Conservation (phyloP, 2,888 invertebrate species). For the Hoplodrina blanda region DNA sequence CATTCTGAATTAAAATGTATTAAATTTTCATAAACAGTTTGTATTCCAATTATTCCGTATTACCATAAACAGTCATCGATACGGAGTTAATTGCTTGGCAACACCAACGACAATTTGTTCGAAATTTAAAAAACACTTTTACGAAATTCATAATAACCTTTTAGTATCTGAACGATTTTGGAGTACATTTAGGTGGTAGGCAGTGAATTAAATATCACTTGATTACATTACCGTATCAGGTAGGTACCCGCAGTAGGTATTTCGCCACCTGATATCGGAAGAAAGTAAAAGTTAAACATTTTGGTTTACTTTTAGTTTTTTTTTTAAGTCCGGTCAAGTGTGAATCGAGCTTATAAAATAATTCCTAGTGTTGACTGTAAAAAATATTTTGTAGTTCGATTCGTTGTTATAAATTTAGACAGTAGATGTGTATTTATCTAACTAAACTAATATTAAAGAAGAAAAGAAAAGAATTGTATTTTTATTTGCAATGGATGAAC, state of each 20-base stretch:
- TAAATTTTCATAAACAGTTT: conserved; percentile 11
- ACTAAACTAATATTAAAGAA: no score
- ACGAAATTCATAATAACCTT: conserved; percentile 54
- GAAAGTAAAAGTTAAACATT: conserved; percentile 53
- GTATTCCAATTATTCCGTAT: conserved; percentile 26
- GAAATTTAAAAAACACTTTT: conserved; percentile 38
- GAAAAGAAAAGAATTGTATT: no score
- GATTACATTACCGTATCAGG: conserved; percentile 40
- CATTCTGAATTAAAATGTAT: conserved; percentile 15
- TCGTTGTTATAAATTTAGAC: neutral
- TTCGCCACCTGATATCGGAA: conserved; percentile 44
- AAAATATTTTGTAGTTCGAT: neutral
- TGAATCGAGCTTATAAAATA: neutral
- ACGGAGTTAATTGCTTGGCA: conserved; percentile 29
- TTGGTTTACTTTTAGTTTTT: conserved; percentile 38
- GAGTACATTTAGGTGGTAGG: conserved; percentile 39
- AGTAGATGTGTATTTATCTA: no score
- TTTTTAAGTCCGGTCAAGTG: conserved; percentile 47
- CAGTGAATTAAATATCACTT: conserved; percentile 51
- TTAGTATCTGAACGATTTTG: conserved; percentile 30
- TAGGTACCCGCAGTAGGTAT: conserved; percentile 12
- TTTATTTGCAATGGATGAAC: no score
- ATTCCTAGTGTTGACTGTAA: neutral
- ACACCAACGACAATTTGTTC: conserved; percentile 40
- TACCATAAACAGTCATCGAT: conserved; percentile 29